These are phyloP conservation scores for Gorsachius magnificus DNA, from an alignment of 2,797 vertebrate genomes.

Conservation along the genomic window DNA sequence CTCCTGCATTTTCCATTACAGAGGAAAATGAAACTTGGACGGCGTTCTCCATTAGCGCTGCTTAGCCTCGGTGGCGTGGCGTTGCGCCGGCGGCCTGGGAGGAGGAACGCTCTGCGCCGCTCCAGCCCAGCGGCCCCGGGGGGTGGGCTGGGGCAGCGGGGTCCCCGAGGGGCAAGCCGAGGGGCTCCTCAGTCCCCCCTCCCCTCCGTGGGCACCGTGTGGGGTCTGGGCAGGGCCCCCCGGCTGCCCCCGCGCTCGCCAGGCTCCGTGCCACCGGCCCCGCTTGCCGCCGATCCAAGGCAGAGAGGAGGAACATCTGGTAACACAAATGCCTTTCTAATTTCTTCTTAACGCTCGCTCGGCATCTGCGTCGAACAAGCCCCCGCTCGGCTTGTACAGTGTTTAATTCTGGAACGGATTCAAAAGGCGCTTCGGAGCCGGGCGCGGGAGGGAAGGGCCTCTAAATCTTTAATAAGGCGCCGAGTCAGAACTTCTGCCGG, in stretches of 20 bases:
- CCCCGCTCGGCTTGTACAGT: constrained; percentile 47
- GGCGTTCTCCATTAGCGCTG: not conserved
- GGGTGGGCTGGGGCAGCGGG: not conserved
- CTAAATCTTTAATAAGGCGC: constrained; percentile 58
- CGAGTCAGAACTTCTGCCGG: constrained; percentile 48
- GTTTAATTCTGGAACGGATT: constrained; percentile 70
- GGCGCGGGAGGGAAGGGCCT: constrained; percentile 26
- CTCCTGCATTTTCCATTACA: constrained; percentile 59
- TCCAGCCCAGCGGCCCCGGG: not conserved
- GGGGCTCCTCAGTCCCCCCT: not conserved
- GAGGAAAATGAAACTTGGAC: constrained; percentile 57
- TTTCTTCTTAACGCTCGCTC: constrained; percentile 64
- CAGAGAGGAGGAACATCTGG: constrained; percentile 72
- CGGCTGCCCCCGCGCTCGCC: not conserved
- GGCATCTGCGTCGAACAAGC: constrained; percentile 62
- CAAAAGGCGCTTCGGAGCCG: constrained; percentile 40
- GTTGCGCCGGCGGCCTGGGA: not conserved
- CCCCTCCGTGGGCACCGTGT: fast-evolving
- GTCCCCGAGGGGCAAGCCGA: not conserved
- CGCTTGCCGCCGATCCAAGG: not conserved
- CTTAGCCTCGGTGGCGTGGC: not conserved
- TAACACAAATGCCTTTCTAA: constrained; percentile 68
- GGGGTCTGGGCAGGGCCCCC: not conserved
- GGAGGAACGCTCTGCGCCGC: not conserved
- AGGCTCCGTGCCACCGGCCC: not conserved